phyloP scores from a whole-genome alignment of 1,140 invertebrate genomes.

The Achatina immaculata region DNA sequence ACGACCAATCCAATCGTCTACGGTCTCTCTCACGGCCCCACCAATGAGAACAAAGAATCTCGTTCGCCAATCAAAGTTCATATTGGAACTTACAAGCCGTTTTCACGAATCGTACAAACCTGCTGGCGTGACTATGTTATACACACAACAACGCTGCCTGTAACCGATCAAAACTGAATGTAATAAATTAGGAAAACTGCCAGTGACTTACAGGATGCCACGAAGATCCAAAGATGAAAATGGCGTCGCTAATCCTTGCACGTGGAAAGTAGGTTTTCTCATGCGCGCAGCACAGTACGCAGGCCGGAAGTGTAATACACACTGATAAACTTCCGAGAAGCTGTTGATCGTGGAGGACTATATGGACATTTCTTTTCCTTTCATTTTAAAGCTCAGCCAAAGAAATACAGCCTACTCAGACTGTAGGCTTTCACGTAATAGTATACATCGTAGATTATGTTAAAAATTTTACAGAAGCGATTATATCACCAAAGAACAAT shows the following conservation, averaged over 20 bases:
- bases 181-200: not conserved
- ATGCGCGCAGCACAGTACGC: not conserved
- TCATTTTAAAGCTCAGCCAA: no score
- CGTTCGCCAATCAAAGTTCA: constrained; percentile 31
- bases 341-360: no score
- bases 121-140: no score
- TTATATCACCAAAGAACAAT: no score
- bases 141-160: no score
- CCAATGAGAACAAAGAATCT: constrained; percentile 65
- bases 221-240: not conserved
- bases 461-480: no score
- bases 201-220: not conserved
- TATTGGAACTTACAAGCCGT: constrained; percentile 6
- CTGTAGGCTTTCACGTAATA: constrained; percentile 6
- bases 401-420: constrained; percentile 31
- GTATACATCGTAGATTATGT: not conserved
- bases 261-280: not conserved
- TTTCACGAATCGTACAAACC: no score
- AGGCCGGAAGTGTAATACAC: not conserved
- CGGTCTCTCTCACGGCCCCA: constrained; percentile 54
- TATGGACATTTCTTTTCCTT: no score
- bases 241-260: constrained; percentile 12
- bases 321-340: no score
- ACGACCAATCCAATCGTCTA: constrained; percentile 58
- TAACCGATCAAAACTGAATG: no score